Percentiles rank a stretch among this genome's conserved stretches.
These are phyloP conservation scores for Pluvianellus socialis DNA, from an alignment of 2,113 vertebrate species.

Conservation along the genomic window DNA sequence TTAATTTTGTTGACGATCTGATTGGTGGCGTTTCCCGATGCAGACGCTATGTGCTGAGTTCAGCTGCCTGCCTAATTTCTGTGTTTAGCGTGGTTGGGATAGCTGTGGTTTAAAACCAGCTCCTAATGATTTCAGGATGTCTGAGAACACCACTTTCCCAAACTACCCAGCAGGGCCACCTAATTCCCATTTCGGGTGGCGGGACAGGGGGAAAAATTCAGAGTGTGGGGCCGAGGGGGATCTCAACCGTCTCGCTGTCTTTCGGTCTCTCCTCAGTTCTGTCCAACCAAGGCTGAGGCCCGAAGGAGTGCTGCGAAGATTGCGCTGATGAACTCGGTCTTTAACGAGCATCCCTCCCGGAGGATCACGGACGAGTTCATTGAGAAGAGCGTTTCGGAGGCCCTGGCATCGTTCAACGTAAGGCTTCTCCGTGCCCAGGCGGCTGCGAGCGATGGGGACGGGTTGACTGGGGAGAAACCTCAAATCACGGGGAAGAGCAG, in stretches of 20 bases:
- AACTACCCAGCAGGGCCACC: neutral
- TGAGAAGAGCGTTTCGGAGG: slow-evolving; percentile 95
- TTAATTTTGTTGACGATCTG: neutral
- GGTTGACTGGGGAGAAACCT: neutral
- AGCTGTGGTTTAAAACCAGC: neutral
- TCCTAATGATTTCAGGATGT: slow-evolving; percentile 60
- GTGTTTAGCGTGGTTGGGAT: neutral
- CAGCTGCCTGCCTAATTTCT: neutral
- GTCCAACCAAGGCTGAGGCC: slow-evolving; percentile 95
- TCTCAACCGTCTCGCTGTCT: rapidly evolving
- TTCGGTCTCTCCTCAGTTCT: slow-evolving; percentile 82
- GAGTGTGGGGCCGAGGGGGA: neutral
- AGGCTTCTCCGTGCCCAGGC: slow-evolving; percentile 34
- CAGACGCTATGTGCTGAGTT: slow-evolving; percentile 41
- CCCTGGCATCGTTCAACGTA: slow-evolving; percentile 93
- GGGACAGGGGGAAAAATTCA: neutral
- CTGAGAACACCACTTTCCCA: neutral
- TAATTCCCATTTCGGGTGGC: neutral
- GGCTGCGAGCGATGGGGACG: neutral
- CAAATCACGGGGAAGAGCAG: neutral
- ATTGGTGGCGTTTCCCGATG: neutral
- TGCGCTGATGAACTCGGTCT: slow-evolving; percentile 97
- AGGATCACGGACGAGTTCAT: slow-evolving; percentile 96
- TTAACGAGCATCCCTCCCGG: slow-evolving; percentile 96
- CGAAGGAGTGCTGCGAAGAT: slow-evolving; percentile 95